Percentiles rank a stretch among this genome's conserved stretches.
phyloP scores from a whole-genome alignment of 2,797 vertebrate species.

The Sphaeramia orbicularis region DNA sequence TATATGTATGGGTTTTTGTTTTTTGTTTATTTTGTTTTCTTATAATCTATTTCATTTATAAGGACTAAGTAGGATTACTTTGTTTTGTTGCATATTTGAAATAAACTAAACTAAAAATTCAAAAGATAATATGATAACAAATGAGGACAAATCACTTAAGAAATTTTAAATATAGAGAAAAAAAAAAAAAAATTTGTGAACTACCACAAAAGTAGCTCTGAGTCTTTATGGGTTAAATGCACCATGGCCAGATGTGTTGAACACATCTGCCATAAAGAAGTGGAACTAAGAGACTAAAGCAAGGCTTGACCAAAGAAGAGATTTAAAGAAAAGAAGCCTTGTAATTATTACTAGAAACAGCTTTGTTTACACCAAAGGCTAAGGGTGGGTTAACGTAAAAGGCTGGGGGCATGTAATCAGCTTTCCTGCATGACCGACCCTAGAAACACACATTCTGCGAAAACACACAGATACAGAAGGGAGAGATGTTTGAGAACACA shows the following conservation, averaged over 20 bases:
- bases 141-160: no score
- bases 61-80: no score
- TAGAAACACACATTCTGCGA: conserved; percentile 21
- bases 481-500: conserved; percentile 39
- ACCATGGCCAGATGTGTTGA: conserved; percentile 55
- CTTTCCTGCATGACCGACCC: conserved; percentile 70
- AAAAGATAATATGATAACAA: no score
- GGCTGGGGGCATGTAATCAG: conserved; percentile 73
- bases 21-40: no score
- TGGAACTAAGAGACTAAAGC: conserved; percentile 40
- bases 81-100: no score
- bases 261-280: conserved; percentile 58
- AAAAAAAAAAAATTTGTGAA: no score
- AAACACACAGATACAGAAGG: conserved; percentile 39
- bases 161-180: no score
- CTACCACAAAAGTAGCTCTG: no score
- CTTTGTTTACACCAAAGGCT: conserved; percentile 62
- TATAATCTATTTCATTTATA: no score
- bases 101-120: no score
- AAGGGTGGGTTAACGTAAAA: conserved; percentile 64
- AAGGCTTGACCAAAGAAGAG: conserved; percentile 12
- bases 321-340: conserved; percentile 36
- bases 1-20: no score
- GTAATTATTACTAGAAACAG: conserved; percentile 63
- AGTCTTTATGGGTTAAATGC: not conserved